phyloP scores from a whole-genome alignment of 2,113 vertebrate species.

The Chamaea fasciata region DNA sequence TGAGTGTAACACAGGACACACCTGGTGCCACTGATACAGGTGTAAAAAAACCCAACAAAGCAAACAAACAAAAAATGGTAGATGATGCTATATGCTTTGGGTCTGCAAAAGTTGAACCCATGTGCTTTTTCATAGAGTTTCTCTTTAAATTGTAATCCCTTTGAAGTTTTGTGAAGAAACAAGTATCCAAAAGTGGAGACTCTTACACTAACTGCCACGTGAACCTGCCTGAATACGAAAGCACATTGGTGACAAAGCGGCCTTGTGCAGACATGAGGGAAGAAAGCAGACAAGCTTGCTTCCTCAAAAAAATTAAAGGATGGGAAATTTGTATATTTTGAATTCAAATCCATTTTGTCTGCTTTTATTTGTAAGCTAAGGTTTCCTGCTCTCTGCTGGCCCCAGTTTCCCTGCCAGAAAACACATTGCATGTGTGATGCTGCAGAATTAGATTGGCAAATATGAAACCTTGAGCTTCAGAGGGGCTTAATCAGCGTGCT shows the following conservation, averaged over 20 bases:
- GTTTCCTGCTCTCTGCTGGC: not conserved
- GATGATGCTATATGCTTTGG: not conserved
- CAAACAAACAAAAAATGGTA: not conserved
- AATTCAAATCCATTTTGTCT: not conserved
- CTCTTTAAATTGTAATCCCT: not conserved
- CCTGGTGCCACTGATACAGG: not conserved
- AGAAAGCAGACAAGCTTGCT: not conserved
- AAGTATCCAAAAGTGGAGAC: not conserved
- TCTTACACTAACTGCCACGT: not conserved
- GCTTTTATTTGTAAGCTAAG: not conserved
- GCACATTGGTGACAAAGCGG: not conserved
- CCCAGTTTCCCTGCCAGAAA: not conserved
- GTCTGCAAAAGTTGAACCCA: not conserved
- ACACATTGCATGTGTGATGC: not conserved
- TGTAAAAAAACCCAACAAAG: not conserved
- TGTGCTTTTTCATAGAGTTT: not conserved
- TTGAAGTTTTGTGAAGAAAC: not conserved
- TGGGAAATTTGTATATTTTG: not conserved
- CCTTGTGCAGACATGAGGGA: not conserved
- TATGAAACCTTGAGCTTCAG: not conserved
- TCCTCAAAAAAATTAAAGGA: not conserved
- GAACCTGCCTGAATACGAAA: not conserved
- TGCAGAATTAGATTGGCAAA: not conserved
- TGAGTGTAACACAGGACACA: not conserved
- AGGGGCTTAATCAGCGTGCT: not conserved